Base-by-base conservation (phyloP, 2,888 invertebrate genomes). In the Brachycybe producta region DNA sequence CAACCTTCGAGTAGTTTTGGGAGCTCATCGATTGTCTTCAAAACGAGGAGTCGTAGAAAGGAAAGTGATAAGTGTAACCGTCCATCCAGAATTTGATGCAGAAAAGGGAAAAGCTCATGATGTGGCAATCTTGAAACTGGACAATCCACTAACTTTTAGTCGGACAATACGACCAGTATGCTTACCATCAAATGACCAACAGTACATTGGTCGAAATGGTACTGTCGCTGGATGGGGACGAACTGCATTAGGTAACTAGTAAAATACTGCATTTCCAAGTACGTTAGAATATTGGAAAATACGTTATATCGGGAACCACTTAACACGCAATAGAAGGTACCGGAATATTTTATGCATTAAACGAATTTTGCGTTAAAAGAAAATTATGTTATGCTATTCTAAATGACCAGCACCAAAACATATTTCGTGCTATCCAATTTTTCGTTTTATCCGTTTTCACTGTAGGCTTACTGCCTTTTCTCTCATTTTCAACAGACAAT, bases 161-260 rank as follows among this genome's bases (percentile, higher is more conserved):
- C 23, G 50, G n/a, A 30, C 23, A 17, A 35, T 50, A 17, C 34
- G 43, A 26, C 42, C 50, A 11, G n/a, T 50, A 13, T 50, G 50
- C 15, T n/a, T 50, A 15, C 50, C 50, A 23, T 19, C 35, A 23
- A n/a, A 19, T 2, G 43, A 50, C 13, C 24, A 43, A 5, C 21
- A 32, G 15, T 43, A 34, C 26, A 36, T 50, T n/a, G 50, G 50
- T 24, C 17, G 13, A 13, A 30, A 50, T 23, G 50, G 43, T 11
- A 50, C 44, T 17, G 49, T 49, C 34, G n/a, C 38, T 4, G 49
- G 49, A 42, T 49, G 49, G 49, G 49, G 49, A 42, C 23, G 42
- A 13, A 48, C 42, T 7, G 24, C 28, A 3, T 13, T 40, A 30
- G 36, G 48, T 39, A 21, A 32, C 39, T 28, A 15, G 11, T 23